A percentile compares a stretch with the other conserved stretches of the same genome.
These are phyloP conservation scores for Sarcophaga carnaria DNA, from an alignment of 2,888 invertebrate species.

Conservation along the genomic window DNA sequence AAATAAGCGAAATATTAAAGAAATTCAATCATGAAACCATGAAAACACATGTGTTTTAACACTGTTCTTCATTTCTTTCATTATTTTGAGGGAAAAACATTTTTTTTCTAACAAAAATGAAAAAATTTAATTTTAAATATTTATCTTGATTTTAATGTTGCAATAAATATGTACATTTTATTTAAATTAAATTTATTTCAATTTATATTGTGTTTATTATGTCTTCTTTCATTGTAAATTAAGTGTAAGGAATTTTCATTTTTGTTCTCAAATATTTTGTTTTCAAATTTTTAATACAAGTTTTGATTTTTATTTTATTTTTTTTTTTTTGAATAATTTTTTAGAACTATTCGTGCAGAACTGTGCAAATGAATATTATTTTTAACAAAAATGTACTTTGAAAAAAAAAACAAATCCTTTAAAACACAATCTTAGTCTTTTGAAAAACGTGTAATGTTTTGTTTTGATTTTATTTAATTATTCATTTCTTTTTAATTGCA, in stretches of 20 bases:
- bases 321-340: neutral
- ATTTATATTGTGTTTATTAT: neutral
- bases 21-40: neutral
- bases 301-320: neutral
- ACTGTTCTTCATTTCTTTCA: too few species aligned
- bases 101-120: neutral
- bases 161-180: neutral
- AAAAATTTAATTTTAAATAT: neutral
- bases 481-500: too few species aligned
- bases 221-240: neutral
- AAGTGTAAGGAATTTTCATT: neutral
- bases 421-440: too few species aligned
- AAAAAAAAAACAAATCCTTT: too few species aligned
- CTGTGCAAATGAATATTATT: constrained; percentile 9
- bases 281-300: neutral
- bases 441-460: too few species aligned
- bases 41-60: neutral
- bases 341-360: constrained; percentile 28
- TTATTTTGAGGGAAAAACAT: neutral
- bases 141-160: constrained; percentile 25
- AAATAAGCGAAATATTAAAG: neutral
- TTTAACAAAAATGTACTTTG: too few species aligned
- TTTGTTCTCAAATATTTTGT: neutral
- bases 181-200: constrained; percentile 10
- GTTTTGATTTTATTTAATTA: too few species aligned